Base-by-base conservation (phyloP, 2,113 vertebrate genomes). In the Chloroceryle aenea region DNA sequence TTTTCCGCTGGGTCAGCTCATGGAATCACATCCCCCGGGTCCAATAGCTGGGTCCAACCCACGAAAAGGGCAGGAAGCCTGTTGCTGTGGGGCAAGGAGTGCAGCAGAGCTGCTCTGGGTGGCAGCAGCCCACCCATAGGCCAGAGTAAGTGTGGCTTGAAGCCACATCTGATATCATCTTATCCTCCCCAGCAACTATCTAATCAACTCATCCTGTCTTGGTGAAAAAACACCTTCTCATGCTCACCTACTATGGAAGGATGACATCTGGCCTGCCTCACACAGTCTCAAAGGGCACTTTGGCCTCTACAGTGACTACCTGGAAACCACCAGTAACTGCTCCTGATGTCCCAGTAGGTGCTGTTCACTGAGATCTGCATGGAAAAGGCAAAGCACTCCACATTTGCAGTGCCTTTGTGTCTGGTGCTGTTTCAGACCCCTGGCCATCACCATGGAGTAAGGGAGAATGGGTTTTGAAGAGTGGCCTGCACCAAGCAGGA, bases 321-420 rank as follows among this genome's bases (percentile, higher is more conserved):
- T 90, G 72, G 87, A 87, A 93, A 64, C 18, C n/a, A 62, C 16
- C 42, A 14, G 58, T 29, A 36, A 14, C 62, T 52, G 45, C 26
- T 78, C 3, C 47, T 75, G 32, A 4, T 81, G 56, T 71, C 15
- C 20, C 4, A 3, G 13, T 45, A 56, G 7, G 3, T 93, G 68
- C 69, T 71, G 30, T 50, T 87, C 56, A 7, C 36, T 3, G 10
- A 38, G 29, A 19, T 42, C 19, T 16, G 43, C 64, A 9, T 0
- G 0, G 43, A 59, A 43, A 23, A 80, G 43, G 22, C 48, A 47
- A 36, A 47, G 30, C 13, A 12, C 17, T 66, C 47, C 12, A 4
- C 0, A 0, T 18, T 2, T 2, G 10, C 26, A 36, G 3, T 22
- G 9, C 20, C 26, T 47, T 64, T 88, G 27, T 69, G 19, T 43